phyloP scores from a whole-genome alignment of 2,797 vertebrate species.

The Hydrolagus colliei region DNA sequence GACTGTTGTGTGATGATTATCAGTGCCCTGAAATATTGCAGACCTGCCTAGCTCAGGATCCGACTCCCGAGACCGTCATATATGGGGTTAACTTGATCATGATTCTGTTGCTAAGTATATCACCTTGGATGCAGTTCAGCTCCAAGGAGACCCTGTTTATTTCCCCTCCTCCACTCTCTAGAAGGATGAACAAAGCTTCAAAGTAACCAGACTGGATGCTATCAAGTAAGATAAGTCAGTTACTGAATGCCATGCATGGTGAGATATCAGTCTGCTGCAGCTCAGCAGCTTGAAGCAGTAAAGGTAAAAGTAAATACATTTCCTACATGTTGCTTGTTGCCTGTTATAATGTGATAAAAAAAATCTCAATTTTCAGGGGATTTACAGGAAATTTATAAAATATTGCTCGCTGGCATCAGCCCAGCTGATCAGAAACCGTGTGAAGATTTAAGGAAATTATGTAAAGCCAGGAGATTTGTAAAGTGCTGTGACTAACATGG shows the following conservation, averaged over 20 bases:
- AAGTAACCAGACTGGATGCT: conserved; percentile 2
- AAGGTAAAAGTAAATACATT: not conserved
- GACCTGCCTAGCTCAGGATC: too few species aligned
- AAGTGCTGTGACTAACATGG: not conserved
- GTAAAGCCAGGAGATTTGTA: not conserved
- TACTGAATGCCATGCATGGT: not conserved
- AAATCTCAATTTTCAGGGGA: not conserved
- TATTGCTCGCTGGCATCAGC: not conserved
- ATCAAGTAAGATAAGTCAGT: not conserved
- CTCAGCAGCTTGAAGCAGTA: not conserved
- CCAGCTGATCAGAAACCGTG: not conserved
- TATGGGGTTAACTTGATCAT: too few species aligned
- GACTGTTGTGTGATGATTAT: too few species aligned
- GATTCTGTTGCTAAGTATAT: too few species aligned
- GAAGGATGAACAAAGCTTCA: not conserved
- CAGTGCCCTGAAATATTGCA: too few species aligned
- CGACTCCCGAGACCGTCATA: too few species aligned
- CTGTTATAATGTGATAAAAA: not conserved
- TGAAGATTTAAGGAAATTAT: not conserved
- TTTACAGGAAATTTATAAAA: not conserved
- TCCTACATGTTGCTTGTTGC: not conserved
- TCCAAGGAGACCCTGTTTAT: too few species aligned
- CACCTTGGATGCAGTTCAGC: too few species aligned
- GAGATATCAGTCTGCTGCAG: not conserved
- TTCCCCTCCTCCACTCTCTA: too few species aligned